Base-by-base conservation (phyloP, 2,888 invertebrate species). In the Drosophila melanosoma region DNA sequence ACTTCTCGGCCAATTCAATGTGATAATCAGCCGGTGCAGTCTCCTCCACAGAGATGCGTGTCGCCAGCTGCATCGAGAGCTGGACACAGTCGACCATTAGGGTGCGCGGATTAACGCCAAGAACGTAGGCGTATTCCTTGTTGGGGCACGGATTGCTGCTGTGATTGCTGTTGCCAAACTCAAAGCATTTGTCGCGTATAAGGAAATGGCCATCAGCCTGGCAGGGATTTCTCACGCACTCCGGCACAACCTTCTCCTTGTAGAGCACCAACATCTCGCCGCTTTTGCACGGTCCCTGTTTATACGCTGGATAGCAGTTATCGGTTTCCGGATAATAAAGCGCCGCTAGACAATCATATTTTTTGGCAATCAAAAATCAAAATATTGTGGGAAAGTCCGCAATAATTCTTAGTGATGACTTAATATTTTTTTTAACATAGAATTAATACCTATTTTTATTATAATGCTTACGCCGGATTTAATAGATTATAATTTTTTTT, bases 181-280 rank as follows among this genome's bases (percentile, higher is more conserved):
- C 59, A 73, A 87, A 90, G 68, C 93, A 93, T 3, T 67, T 73
- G 17, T 83, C 79, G 36, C 74, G 79, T 15, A 91, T 94, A 80
- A 78, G 87, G 0, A 95, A 94, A 26, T 92, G 81, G 0, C 94
- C 94, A 79, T 96, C 95, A 11, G 62, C 57, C 1, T 70, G 73
- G 86, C 96, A 96, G 0, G 95, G 95, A 93, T 96, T 96, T 29
- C 79, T 81, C 5, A 93, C 93, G 85, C 96, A 96, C 60, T 93
- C 92, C 0, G 96, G 95, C 49, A 95, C 93, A 1, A 94, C 93
- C 17, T 94, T 91, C 42, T 94, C 92, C 49, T 87, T 75, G 12
- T 93, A 93, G 26, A 96, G 93, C 10, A 95, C 89, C 32, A 96
- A 92, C 83, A 95, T 95, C 64, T 95, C 89, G 0, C 93, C 93